Evolutionary conservation across 1,140 invertebrate species (phyloP).

Genomic region (Bombus huntii): DNA sequence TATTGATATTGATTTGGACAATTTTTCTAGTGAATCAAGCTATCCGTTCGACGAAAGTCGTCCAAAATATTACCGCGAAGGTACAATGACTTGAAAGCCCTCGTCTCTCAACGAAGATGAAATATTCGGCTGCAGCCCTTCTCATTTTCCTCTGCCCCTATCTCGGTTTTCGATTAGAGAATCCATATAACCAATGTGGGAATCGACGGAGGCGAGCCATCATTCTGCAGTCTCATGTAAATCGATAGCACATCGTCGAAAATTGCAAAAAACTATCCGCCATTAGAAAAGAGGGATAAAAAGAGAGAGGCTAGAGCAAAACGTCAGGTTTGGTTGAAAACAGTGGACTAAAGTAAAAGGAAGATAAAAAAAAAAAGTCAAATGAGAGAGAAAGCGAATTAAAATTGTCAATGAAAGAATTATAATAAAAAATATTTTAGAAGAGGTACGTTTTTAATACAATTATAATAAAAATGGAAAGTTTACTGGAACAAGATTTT

Average conservation of each 20-base stretch:
- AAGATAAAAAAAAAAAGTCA: background rate
- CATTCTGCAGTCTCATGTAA: constrained; percentile 41
- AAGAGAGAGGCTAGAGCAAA: background rate
- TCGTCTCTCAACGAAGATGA: constrained; percentile 25
- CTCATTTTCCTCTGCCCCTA: constrained; percentile 30
- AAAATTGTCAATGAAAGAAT: background rate
- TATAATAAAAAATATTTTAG: background rate
- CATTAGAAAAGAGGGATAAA: background rate
- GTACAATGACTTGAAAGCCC: constrained; percentile 34
- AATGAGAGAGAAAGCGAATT: too few relatives aligned
- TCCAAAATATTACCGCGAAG: constrained; percentile 4
- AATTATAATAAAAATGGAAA: background rate
- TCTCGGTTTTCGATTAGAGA: constrained; percentile 31
- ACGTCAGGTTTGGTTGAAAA: background rate
- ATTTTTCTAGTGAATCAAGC: background rate
- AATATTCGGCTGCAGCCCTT: constrained; percentile 17
- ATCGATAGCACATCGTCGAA: constrained; percentile 34
- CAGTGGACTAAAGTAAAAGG: background rate
- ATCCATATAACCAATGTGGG: constrained; percentile 27
- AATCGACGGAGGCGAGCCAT: constrained; percentile 16
- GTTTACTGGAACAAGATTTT: background rate
- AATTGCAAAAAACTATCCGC: constrained; percentile 18
- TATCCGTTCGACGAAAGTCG: background rate
- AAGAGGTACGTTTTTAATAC: background rate
- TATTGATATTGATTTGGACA: background rate